Evolutionary conservation across 2,113 vertebrate species (phyloP).

Genomic region (Chionomys nivalis): DNA sequence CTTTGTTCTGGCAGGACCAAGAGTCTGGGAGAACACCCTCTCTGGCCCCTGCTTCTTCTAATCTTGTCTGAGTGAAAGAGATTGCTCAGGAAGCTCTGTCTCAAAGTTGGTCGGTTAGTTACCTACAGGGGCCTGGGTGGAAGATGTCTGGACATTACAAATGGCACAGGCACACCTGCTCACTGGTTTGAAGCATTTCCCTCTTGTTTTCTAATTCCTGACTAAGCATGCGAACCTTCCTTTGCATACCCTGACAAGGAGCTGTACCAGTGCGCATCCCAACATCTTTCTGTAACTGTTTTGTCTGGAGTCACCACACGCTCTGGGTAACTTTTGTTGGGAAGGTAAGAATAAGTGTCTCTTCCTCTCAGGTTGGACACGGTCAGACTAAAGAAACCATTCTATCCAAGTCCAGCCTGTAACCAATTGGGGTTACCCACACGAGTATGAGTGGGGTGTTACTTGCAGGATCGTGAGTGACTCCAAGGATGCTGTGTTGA

Average conservation of each 20-base stretch:
- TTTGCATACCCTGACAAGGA: neutral
- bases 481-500: neutral
- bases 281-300: neutral
- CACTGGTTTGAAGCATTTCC: neutral
- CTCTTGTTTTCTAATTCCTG: neutral
- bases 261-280: neutral
- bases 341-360: neutral
- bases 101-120: neutral
- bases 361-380: neutral
- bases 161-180: neutral
- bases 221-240: too few relatives aligned
- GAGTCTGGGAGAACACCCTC: neutral
- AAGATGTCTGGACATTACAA: rapidly evolving
- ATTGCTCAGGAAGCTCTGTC: neutral
- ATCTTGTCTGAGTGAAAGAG: neutral
- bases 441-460: neutral
- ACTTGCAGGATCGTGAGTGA: neutral
- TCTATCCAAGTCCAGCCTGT: neutral
- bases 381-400: neutral
- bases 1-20: neutral
- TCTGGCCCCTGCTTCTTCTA: neutral
- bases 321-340: neutral
- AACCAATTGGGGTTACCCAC: neutral
- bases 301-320: neutral
- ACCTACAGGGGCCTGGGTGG: neutral